Percentiles rank a stretch among this genome's conserved stretches.
Conservation (phyloP, 2,888 invertebrate species). For the Gortyna flavago region DNA sequence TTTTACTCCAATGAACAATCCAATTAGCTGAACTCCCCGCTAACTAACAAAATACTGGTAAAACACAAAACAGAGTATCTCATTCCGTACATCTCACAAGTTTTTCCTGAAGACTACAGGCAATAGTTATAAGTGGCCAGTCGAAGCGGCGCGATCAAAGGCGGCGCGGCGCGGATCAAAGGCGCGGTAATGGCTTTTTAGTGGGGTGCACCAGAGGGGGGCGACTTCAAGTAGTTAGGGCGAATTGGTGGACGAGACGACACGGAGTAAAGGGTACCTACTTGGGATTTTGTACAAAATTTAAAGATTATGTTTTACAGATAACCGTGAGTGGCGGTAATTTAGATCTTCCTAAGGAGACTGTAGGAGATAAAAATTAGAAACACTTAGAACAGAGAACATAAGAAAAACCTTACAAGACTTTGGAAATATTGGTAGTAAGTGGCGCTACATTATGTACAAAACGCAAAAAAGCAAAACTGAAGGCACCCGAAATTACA, state of each 20-base stretch:
- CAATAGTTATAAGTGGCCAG: constrained; percentile 85
- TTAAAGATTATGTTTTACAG: background rate
- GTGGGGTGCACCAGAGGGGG: constrained; percentile 73
- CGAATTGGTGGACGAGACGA: constrained; percentile 61
- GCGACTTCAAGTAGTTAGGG: constrained; percentile 79
- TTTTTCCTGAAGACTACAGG: constrained; percentile 66
- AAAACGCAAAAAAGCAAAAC: background rate
- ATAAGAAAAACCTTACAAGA: background rate
- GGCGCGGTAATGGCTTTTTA: constrained; percentile 86
- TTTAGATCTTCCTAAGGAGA: constrained; percentile 8
- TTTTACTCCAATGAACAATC: constrained; percentile 12
- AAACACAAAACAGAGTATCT: constrained; percentile 47
- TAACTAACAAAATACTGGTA: constrained; percentile 24
- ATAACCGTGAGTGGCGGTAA: constrained; percentile 24
- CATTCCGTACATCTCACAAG: constrained; percentile 42
- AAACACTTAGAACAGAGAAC: background rate
- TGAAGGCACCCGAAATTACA: background rate
- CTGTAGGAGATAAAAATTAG: background rate
- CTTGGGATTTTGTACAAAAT: constrained; percentile 11
- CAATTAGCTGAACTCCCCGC: constrained; percentile 18
- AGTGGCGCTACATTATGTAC: background rate
- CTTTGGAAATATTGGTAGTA: background rate
- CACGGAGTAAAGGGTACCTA: constrained; percentile 46
- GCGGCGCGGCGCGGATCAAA: constrained; percentile 84
- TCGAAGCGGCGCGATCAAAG: constrained; percentile 85